phyloP scores from a whole-genome alignment of 2,113 vertebrate genomes.

The Lipophrys pholis region DNA sequence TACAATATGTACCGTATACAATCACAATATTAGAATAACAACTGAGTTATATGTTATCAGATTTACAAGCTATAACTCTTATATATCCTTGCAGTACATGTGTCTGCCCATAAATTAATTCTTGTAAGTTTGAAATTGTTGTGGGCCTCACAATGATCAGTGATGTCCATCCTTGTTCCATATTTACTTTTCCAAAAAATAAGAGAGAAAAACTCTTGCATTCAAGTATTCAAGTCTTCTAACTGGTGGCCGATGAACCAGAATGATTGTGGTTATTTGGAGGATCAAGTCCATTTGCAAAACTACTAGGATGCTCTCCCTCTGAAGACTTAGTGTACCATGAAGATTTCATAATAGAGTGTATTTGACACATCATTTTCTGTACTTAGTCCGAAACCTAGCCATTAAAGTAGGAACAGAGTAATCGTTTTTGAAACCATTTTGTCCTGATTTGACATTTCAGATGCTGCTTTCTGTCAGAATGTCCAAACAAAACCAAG shows the following conservation, averaged over 20 bases:
- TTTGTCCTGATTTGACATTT: conserved; percentile 3
- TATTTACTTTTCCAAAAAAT: no score
- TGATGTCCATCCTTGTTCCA: no score
- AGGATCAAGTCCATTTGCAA: not conserved
- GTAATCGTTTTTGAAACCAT: not conserved
- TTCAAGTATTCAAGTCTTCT: conserved; percentile 18
- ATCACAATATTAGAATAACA: no score
- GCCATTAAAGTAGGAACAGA: not conserved
- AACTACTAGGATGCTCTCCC: not conserved
- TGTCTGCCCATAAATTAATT: no score
- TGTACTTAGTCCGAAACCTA: not conserved
- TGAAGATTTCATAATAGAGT: not conserved
- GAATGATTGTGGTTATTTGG: no score
- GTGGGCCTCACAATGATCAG: no score
- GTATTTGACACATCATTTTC: not conserved
- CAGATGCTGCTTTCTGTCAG: not conserved
- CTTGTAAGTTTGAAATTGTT: no score
- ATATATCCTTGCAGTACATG: no score
- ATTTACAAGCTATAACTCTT: no score
- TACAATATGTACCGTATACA: no score
- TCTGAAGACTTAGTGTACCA: not conserved
- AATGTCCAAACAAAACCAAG: not conserved
- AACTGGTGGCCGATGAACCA: not conserved
- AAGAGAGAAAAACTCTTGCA: not conserved
- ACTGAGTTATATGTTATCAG: no score